Conservation (phyloP, 2,888 invertebrate genomes). For the Schizotus pectinicornis region DNA sequence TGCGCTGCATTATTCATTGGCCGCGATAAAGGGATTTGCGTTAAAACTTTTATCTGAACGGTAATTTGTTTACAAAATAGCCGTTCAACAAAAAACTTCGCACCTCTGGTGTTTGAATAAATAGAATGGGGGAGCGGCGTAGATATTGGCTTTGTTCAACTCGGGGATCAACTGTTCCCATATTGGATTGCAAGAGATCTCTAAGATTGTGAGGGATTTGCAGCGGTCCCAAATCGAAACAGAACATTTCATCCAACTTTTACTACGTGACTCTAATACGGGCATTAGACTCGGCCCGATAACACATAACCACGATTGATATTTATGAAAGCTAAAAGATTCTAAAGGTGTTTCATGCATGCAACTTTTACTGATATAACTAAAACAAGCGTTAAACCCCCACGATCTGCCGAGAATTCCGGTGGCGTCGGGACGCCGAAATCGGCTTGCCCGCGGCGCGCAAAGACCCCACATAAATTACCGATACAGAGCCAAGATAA, state of each 20-base stretch:
- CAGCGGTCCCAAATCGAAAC: conserved; percentile 58
- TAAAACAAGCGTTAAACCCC: conserved; percentile 38
- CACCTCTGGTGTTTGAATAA: conserved; percentile 57
- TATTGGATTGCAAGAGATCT: conserved; percentile 59
- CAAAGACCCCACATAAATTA: conserved; percentile 18
- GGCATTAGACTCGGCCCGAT: conserved; percentile 51
- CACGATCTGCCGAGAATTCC: conserved; percentile 27
- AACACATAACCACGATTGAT: conserved; percentile 55
- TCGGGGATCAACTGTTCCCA: conserved; percentile 56
- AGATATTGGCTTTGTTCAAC: conserved; percentile 55
- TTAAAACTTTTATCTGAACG: conserved; percentile 58
- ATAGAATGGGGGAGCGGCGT: conserved; percentile 49
- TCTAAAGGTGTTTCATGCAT: conserved; percentile 50
- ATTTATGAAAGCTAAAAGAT: conserved; percentile 58
- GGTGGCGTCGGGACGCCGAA: background rate
- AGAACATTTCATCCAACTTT: conserved; percentile 58
- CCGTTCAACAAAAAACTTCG: conserved; percentile 55
- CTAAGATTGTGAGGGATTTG: conserved; percentile 60
- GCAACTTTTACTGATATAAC: conserved; percentile 48
- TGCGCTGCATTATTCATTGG: conserved; percentile 57
- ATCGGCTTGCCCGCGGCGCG: background rate
- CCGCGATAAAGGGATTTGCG: conserved; percentile 57
- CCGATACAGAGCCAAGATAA: conserved; percentile 14
- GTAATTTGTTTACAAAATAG: conserved; percentile 60
- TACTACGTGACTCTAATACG: conserved; percentile 58